These are phyloP conservation scores for Zygaena filipendulae DNA, from an alignment of 2,888 invertebrate genomes.

Conservation along the genomic window DNA sequence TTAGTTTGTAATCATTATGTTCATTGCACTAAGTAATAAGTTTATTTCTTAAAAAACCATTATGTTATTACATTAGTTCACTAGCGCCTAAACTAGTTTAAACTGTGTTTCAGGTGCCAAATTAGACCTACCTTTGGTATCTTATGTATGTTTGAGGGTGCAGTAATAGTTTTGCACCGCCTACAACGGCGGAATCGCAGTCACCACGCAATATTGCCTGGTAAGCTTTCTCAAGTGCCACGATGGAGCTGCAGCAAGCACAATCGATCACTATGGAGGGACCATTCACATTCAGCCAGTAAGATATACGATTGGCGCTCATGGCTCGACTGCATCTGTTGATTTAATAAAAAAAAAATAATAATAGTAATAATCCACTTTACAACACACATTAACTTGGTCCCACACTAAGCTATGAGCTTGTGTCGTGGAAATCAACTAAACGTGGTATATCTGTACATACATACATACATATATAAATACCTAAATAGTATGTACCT, in stretches of 20 bases:
- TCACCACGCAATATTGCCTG: constrained; percentile 11
- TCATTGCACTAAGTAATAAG: too few species aligned
- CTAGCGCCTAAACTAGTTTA: too few species aligned
- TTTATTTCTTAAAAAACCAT: too few species aligned
- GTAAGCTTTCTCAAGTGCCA: constrained; percentile 16
- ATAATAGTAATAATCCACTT: not conserved
- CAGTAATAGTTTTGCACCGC: constrained; percentile 60
- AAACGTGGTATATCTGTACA: too few species aligned
- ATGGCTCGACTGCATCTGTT: constrained; percentile 5
- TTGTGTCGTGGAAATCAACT: too few species aligned
- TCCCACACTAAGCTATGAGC: too few species aligned
- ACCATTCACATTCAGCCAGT: constrained; percentile 37
- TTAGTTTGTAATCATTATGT: too few species aligned
- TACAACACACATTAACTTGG: too few species aligned
- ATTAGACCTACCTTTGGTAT: not conserved
- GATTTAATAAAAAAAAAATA: not conserved
- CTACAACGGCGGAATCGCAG: constrained; percentile 51
- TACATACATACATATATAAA: too few species aligned
- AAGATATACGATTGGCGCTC: constrained; percentile 6
- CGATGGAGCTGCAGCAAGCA: constrained; percentile 15
- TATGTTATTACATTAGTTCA: too few species aligned
- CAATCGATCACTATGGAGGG: constrained; percentile 16
- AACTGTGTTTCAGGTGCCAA: too few species aligned
- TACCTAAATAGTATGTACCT: too few species aligned
- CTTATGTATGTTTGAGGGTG: constrained; percentile 30